Base-by-base conservation (phyloP, 2,113 vertebrate species). In the Ornithorhynchus anatinus region DNA sequence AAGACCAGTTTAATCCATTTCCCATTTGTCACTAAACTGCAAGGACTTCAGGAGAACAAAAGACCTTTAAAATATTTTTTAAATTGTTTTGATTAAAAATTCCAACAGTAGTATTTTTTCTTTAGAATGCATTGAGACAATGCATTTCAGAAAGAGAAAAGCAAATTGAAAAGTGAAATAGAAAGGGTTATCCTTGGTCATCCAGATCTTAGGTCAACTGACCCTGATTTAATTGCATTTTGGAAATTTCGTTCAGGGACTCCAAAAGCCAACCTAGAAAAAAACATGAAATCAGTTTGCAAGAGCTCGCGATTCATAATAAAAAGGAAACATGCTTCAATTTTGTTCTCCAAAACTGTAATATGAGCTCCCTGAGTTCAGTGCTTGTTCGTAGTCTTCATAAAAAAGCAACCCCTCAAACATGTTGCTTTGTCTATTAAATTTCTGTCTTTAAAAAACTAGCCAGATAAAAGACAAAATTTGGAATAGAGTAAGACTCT, bases 211-310 rank as follows among this genome's bases (percentile, higher is more conserved):
- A 13, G 22, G 32, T 48, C 43, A 59, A 25, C 44, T 63, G 31
- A 13, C 8, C 70, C 35, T 59, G 19, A 56, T 82, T 71, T n/a
- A 40, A 51, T 70, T 33, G 27, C 32, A 56, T 33, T 51, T 20
- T 22, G 23, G n/a, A 37, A 27, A n/a, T n/a, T n/a, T n/a, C n/a
- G n/a, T n/a, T n/a, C n/a, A n/a, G n/a, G n/a, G n/a, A n/a, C n/a
- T 32, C 67, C 32, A 25, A 59, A 63, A 70, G 33, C 45, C 64
- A 73, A 43, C 23, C 36, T 65, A 73, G 62, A 56, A 53, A 66
- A 66, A n/a, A 43, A 61, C 16, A 42, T 39, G 47, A 48, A 31
- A 50, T 67, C 50, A 53, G 69, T 56, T 68, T 50, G n/a, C 50
- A 76, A 42, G 23, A 20, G 42, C 13, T 70, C 22, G 25, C 37